Evolutionary conservation across 2,888 invertebrate genomes (phyloP).

Genomic region (Sphinx pinastri): DNA sequence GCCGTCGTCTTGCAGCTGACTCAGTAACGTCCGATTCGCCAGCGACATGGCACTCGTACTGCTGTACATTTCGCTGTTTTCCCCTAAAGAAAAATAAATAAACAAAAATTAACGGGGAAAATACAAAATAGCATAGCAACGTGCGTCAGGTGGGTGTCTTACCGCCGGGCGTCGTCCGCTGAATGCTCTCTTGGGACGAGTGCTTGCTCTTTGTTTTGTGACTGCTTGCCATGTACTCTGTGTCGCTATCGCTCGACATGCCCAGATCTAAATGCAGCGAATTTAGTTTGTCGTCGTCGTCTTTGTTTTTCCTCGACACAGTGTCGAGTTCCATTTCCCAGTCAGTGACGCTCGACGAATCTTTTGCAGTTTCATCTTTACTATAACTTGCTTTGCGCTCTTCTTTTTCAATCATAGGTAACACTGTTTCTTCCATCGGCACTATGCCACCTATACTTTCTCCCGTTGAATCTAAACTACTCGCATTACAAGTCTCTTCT

Average conservation of each 20-base stretch:
- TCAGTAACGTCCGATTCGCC: slow-evolving; percentile 76
- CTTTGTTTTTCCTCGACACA: slow-evolving; percentile 72
- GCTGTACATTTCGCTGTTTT: slow-evolving; percentile 70
- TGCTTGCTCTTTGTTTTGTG: slow-evolving; percentile 64
- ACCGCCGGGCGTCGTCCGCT: slow-evolving; percentile 68
- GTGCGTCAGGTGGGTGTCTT: slow-evolving; percentile 45
- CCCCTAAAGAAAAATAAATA: slow-evolving; percentile 67
- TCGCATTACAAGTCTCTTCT: slow-evolving; percentile 70
- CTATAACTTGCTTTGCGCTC: slow-evolving; percentile 57
- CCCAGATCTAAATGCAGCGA: slow-evolving; percentile 77
- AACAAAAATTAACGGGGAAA: slow-evolving; percentile 48
- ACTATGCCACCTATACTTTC: slow-evolving; percentile 71
- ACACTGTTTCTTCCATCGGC: slow-evolving; percentile 57
- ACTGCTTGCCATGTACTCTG: slow-evolving; percentile 68
- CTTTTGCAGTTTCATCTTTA: slow-evolving; percentile 67
- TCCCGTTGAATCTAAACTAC: slow-evolving; percentile 71
- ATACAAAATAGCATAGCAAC: slow-evolving; percentile 45
- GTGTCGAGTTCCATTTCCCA: slow-evolving; percentile 86
- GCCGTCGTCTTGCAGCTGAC: slow-evolving; percentile 81
- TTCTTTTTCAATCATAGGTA: slow-evolving; percentile 59
- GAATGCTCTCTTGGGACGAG: slow-evolving; percentile 61
- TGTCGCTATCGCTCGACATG: slow-evolving; percentile 81
- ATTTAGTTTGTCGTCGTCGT: slow-evolving; percentile 74
- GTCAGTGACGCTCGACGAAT: slow-evolving; percentile 77
- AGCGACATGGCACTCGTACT: slow-evolving; percentile 68